Evolutionary conservation across 2,113 vertebrate species (phyloP), one percentile per base, ranked within the genome.

Genomic region (Redunca redunca): DNA sequence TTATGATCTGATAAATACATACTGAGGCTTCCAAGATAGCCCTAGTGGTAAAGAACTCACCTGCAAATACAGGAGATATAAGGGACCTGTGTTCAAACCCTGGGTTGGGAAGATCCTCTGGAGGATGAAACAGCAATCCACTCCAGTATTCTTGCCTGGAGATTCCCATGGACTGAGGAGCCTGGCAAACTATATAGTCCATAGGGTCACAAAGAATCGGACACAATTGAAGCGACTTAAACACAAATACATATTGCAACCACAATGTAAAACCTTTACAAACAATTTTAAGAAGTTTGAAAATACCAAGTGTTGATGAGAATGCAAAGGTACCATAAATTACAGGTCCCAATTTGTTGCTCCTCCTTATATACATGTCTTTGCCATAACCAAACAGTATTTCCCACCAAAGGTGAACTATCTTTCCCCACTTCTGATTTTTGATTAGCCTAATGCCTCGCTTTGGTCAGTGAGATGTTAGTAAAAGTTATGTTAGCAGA

Each of bases 291-390:
- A 82, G 16, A 55, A 64, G 15, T 53, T 53, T 57, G 30, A 95
- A 85, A 90, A 43, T 43, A 58, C 2, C 33, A 53, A 53, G 78
- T 52, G 26, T 40, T 88, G 21, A 88, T 43, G 25, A 81, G 28
- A 91, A 36, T n/a, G 16, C 14, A 52, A 12, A 57, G 0, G 0
- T 52, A 28, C 6, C 3, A 81, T 19, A 28, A 23, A 53, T 36
- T 74, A 43, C 2, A 55, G 15, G 7, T 8, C 7, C 19, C 6
- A 14, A n/a, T 53, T 93, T 0, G 40, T 40, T 33, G 16, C 6
- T 30, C 5, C 9, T 71, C 21, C 1, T 3, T 28, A 67, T 36
- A 28, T 1, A 2, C 2, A 16, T 1, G 14, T 8, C 5, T 88
- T 52, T 67, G 14, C 2, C 17, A 19, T 36, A 90, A 58, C 1